phyloP scores from a whole-genome alignment of 2,888 invertebrate genomes.

The Pristionchus japonicus region DNA sequence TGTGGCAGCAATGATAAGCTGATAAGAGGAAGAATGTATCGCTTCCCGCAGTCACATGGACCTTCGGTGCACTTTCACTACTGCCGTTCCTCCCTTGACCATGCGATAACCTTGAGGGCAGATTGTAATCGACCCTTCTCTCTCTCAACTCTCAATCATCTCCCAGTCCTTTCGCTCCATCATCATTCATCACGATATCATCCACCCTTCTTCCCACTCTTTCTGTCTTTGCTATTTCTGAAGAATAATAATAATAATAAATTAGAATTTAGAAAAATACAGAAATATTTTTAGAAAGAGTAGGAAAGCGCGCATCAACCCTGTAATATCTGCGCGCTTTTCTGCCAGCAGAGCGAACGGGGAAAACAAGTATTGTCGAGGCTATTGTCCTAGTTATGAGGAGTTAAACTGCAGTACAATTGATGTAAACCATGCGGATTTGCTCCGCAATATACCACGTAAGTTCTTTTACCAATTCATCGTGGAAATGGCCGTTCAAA shows the following conservation, averaged over 20 bases:
- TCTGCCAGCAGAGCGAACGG: too few relatives aligned
- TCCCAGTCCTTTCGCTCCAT: not conserved
- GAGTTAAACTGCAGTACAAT: not conserved
- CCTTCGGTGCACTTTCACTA: not conserved
- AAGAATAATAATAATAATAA: not conserved
- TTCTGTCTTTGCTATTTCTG: not conserved
- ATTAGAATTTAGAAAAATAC: not conserved
- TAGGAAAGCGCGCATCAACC: not conserved
- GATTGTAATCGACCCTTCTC: conserved; percentile 39
- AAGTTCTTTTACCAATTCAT: conserved; percentile 12
- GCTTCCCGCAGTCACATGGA: not conserved
- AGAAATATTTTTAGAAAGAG: not conserved
- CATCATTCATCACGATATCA: conserved; percentile 20
- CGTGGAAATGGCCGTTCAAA: not conserved
- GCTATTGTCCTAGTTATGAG: not conserved
- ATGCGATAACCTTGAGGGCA: not conserved
- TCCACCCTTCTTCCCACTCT: not conserved
- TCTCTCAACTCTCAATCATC: not conserved
- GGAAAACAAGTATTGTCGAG: not conserved
- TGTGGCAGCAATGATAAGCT: conserved; percentile 3
- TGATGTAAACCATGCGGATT: conserved; percentile 26
- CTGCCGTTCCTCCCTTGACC: not conserved
- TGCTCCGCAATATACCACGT: conserved; percentile 38
- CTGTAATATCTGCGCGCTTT: too few relatives aligned
- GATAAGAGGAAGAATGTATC: not conserved